Evolutionary conservation across 1,140 invertebrate species (phyloP).

Genomic region (Papilio dardanus): DNA sequence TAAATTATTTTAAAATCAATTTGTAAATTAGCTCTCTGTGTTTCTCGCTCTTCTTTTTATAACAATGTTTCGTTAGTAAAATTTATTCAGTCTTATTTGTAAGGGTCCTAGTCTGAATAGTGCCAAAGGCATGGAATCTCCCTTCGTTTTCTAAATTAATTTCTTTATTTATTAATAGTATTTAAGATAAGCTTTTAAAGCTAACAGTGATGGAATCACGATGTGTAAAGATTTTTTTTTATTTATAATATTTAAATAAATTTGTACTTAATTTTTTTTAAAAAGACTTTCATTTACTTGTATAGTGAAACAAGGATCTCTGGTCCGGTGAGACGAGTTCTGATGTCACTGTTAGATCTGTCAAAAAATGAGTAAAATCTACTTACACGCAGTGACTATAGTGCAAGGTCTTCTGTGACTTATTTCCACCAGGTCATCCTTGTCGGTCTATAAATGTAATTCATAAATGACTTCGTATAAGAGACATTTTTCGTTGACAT

Average conservation of each 20-base stretch:
- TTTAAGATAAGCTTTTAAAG: slow-evolving; percentile 64
- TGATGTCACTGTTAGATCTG: no score
- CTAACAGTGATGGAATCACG: slow-evolving; percentile 74
- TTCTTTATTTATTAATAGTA: slow-evolving; percentile 53
- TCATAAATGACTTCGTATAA: neutral
- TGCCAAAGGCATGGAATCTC: slow-evolving; percentile 78
- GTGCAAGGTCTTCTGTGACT: no score
- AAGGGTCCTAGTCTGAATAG: slow-evolving; percentile 67
- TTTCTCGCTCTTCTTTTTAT: neutral
- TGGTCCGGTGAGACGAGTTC: no score
- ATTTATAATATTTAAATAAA: slow-evolving; percentile 47
- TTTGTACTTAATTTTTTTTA: slow-evolving; percentile 56
- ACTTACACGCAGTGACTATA: no score
- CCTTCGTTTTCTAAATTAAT: slow-evolving; percentile 51
- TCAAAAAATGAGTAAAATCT: no score
- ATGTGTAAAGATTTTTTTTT: slow-evolving; percentile 52
- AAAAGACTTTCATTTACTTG: slow-evolving; percentile 30
- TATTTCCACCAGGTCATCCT: no score
- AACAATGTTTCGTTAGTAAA: slow-evolving; percentile 30
- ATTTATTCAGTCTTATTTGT: slow-evolving; percentile 41
- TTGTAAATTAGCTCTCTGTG: slow-evolving; percentile 58
- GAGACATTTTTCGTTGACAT: slow-evolving; percentile 1
- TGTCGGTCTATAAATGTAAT: no score
- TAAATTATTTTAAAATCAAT: slow-evolving; percentile 48
- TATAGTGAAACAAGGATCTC: no score